phyloP scores from a whole-genome alignment of 1,140 invertebrate genomes.

The Aphidius ervi region DNA sequence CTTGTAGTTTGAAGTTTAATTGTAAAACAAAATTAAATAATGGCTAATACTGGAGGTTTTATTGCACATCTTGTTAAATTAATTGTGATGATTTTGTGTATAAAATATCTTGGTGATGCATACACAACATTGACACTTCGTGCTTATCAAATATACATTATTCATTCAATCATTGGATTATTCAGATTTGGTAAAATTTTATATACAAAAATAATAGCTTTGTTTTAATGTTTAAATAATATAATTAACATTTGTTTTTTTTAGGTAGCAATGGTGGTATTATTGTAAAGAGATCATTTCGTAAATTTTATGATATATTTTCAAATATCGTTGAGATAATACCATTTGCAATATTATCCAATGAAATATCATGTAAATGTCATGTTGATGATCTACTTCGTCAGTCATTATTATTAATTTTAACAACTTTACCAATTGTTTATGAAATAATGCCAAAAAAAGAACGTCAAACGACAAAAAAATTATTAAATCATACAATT shows the following conservation, averaged over 20 bases:
- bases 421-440: constrained; percentile 38
- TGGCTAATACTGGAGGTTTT: constrained; percentile 42
- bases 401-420: constrained; percentile 30
- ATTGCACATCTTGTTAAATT: constrained; percentile 45
- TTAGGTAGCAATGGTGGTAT: constrained; percentile 31
- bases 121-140: constrained; percentile 37
- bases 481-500: constrained; percentile 34
- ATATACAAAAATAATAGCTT: too few species aligned
- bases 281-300: constrained; percentile 33
- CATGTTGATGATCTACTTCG: constrained; percentile 34
- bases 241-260: constrained; percentile 20
- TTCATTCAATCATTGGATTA: constrained; percentile 45
- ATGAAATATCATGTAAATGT: constrained; percentile 40
- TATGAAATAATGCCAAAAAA: constrained; percentile 37
- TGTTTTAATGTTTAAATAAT: not conserved
- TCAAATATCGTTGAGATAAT: constrained; percentile 41
- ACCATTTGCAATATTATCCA: constrained; percentile 43
- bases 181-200: constrained; percentile 43
- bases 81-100: constrained; percentile 41
- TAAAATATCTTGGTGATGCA: constrained; percentile 36
- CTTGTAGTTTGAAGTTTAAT: constrained; percentile 6
- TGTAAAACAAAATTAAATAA: constrained; percentile 17
- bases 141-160: constrained; percentile 43
- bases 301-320: constrained; percentile 45
- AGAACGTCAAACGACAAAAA: constrained; percentile 33